Percentiles rank a stretch among this genome's conserved stretches.
Conservation (phyloP, 2,888 invertebrate genomes). For the Drosophila imparisetae region DNA sequence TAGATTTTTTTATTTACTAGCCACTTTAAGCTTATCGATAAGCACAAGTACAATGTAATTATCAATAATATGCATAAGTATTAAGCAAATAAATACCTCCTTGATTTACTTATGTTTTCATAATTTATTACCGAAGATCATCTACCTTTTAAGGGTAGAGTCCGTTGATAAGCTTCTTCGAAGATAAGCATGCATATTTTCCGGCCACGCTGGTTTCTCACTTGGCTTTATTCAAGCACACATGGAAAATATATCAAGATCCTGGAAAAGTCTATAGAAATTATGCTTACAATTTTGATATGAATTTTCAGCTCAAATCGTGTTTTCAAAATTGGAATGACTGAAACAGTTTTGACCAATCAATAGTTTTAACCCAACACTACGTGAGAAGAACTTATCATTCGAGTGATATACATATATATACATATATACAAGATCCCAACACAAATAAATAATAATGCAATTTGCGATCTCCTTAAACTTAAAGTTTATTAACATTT, state of each 20-base stretch:
- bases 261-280: neutral
- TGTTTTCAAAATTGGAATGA: neutral
- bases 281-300: neutral
- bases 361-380: neutral
- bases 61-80: neutral
- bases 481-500: slow-evolving; percentile 46
- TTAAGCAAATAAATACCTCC: neutral
- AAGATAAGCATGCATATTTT: neutral
- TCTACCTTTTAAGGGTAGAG: neutral
- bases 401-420: neutral
- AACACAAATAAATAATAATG: neutral
- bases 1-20: neutral
- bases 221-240: neutral
- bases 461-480: slow-evolving; percentile 20
- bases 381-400: neutral
- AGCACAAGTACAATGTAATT: neutral
- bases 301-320: neutral
- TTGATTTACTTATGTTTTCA: neutral
- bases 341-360: neutral
- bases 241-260: neutral
- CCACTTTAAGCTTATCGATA: slow-evolving; percentile 6
- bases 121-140: neutral
- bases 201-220: neutral
- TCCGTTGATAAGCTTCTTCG: neutral
- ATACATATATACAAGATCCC: neutral